phyloP scores from a whole-genome alignment of 2,113 vertebrate genomes.

The Rana temporaria region DNA sequence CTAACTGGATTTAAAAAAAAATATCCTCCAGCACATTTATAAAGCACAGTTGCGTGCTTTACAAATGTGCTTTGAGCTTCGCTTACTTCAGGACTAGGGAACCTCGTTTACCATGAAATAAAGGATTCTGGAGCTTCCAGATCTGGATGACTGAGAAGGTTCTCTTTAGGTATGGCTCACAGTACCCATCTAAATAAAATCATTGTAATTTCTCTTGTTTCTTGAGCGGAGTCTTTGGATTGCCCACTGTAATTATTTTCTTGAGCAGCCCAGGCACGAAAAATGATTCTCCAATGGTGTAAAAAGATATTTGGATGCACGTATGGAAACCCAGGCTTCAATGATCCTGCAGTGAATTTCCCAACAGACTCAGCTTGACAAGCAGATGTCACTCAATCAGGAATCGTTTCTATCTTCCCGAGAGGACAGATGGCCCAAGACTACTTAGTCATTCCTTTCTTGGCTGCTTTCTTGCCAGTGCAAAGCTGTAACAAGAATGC shows the following conservation, averaged over 20 bases:
- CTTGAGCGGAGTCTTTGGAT: neutral
- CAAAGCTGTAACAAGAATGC: constrained; percentile 70
- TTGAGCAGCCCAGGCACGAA: neutral
- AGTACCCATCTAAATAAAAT: too few species aligned
- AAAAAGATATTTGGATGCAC: constrained; percentile 81
- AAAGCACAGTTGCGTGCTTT: too few species aligned
- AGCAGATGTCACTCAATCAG: constrained; percentile 87
- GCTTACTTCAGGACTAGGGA: too few species aligned
- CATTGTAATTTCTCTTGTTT: constrained; percentile 10
- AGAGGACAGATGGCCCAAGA: constrained; percentile 78
- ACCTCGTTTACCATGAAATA: too few species aligned
- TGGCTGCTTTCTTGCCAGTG: constrained; percentile 68
- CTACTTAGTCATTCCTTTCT: constrained; percentile 77
- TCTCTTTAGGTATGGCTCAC: too few species aligned
- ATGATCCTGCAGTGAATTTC: constrained; percentile 78
- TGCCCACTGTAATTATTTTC: constrained; percentile 11
- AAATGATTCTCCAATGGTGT: neutral
- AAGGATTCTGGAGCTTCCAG: too few species aligned
- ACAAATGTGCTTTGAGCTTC: too few species aligned
- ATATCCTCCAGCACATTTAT: too few species aligned
- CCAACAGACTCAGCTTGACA: constrained; percentile 78
- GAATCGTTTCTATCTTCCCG: constrained; percentile 66
- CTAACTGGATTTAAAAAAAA: too few species aligned
- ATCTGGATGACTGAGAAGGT: too few species aligned
- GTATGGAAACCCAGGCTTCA: constrained; percentile 75